Evolutionary conservation across 1,140 invertebrate species (phyloP).

Genomic region (Nasonia giraulti): DNA sequence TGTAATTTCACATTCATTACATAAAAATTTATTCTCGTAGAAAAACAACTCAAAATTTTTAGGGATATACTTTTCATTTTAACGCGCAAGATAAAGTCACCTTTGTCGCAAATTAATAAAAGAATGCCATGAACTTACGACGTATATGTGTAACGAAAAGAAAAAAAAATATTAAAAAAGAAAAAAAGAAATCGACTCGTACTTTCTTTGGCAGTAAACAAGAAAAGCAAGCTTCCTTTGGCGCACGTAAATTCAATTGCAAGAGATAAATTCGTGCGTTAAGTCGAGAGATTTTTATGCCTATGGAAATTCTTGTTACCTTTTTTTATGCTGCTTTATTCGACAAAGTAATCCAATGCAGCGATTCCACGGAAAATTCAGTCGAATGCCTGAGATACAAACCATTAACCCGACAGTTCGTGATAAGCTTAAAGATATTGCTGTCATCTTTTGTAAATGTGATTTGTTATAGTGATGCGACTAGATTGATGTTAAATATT

Average conservation of each 20-base stretch:
- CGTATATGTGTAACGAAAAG: constrained; percentile 5
- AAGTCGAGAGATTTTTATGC: constrained; percentile 6
- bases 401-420: neutral
- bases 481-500: constrained; percentile 33
- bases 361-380: neutral
- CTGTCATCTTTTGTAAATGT: constrained; percentile 39
- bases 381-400: neutral
- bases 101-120: neutral
- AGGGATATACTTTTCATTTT: constrained; percentile 34
- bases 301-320: neutral
- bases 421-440: constrained; percentile 29
- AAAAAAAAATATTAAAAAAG: constrained; percentile 25
- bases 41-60: constrained; percentile 28
- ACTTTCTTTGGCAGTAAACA: constrained; percentile 10
- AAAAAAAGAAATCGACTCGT: neutral
- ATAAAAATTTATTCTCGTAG: constrained; percentile 21
- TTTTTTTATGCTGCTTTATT: neutral
- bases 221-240: constrained; percentile 23
- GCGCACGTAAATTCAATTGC: constrained; percentile 8
- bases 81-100: neutral
- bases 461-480: constrained; percentile 26
- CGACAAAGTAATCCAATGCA: neutral
- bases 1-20: constrained; percentile 18
- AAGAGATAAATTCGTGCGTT: neutral
- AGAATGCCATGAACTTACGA: neutral